A percentile compares a stretch with the other conserved stretches of the same genome.
Evolutionary conservation across 2,888 invertebrate species (phyloP).

Genomic region (Oeneis ivallda): DNA sequence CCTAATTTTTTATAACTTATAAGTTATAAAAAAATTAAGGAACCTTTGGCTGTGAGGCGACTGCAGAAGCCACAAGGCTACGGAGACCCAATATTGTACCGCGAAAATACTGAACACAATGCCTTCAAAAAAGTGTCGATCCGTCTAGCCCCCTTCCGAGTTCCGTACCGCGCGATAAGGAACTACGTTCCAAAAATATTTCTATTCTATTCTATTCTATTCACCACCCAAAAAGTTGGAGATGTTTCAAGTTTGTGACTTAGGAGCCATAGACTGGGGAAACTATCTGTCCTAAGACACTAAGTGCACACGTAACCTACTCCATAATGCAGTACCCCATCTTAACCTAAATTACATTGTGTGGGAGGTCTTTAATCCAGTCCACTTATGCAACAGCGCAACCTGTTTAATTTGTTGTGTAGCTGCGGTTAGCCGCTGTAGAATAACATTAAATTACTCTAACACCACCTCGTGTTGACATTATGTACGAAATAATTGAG

Average conservation of each 20-base stretch:
- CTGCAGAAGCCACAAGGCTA: too few relatives aligned
- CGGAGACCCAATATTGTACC: too few relatives aligned
- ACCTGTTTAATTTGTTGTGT: slow-evolving; percentile 26
- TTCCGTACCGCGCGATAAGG: too few relatives aligned
- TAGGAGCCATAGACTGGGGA: background rate
- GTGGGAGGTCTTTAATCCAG: slow-evolving; percentile 24
- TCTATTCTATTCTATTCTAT: too few relatives aligned
- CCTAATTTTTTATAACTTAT: too few relatives aligned
- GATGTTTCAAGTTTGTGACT: background rate
- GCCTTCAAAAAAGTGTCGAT: too few relatives aligned
- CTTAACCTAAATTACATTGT: slow-evolving; percentile 24
- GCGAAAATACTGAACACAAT: too few relatives aligned
- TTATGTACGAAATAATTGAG: slow-evolving; percentile 10
- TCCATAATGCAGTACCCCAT: slow-evolving; percentile 18
- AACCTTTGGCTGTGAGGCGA: too few relatives aligned
- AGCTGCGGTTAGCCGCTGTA: slow-evolving; percentile 14
- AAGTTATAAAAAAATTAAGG: too few relatives aligned
- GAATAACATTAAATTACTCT: slow-evolving; percentile 22
- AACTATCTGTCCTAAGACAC: slow-evolving; percentile 2
- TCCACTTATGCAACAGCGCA: slow-evolving; percentile 25
- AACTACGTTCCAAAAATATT: too few relatives aligned
- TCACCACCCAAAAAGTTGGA: background rate
- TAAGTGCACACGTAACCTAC: slow-evolving; percentile 14
- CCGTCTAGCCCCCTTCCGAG: too few relatives aligned
- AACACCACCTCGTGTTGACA: slow-evolving; percentile 13